A percentile compares a stretch with the other conserved stretches of the same genome.
phyloP scores from a whole-genome alignment of 2,888 invertebrate species.

The Dasysyrphus albostriatus region DNA sequence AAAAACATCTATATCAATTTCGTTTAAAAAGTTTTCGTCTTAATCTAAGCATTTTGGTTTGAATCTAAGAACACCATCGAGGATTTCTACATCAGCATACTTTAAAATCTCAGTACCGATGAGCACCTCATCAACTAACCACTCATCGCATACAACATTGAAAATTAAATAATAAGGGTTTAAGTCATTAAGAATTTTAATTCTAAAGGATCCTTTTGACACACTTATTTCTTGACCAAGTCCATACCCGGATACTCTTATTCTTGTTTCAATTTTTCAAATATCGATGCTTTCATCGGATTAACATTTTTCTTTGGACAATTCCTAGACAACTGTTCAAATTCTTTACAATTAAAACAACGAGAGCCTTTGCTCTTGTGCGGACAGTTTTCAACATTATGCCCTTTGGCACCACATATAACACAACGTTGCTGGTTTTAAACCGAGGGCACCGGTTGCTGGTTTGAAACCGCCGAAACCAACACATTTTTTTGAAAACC shows the following conservation, averaged over 20 bases:
- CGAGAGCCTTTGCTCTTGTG: no score
- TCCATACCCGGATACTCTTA: neutral
- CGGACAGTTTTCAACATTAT: no score
- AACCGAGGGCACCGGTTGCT: neutral
- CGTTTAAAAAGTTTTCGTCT: slow-evolving; percentile 1
- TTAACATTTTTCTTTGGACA: no score
- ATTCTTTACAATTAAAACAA: no score
- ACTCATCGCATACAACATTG: slow-evolving; percentile 1
- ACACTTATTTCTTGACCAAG: neutral
- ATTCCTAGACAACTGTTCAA: no score
- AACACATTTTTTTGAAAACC: neutral
- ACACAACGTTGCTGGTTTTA: neutral
- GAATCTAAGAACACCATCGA: neutral
- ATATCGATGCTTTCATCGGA: neutral
- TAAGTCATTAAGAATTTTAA: neutral
- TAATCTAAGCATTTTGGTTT: neutral
- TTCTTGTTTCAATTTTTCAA: neutral
- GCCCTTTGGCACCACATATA: neutral
- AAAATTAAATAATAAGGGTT: neutral
- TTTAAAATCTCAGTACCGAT: neutral
- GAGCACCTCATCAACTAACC: neutral
- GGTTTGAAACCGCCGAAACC: neutral
- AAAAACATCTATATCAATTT: neutral
- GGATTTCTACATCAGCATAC: neutral
- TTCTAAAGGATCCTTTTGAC: neutral